Base-by-base conservation (phyloP, 2,797 vertebrate species). In the Acanthopagrus latus region DNA sequence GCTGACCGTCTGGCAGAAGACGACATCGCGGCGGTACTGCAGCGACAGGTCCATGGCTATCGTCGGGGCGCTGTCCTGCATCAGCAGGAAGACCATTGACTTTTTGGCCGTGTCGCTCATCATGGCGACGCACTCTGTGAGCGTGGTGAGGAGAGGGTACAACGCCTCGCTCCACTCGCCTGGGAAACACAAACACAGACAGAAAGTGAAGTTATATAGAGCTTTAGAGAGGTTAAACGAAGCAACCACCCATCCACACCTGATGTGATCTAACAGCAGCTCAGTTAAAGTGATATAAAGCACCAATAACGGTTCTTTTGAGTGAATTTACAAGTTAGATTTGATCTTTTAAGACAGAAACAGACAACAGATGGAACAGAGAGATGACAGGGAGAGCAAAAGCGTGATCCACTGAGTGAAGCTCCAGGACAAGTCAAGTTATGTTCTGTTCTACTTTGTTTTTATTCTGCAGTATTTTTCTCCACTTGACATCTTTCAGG, bases 61-160 rank as follows among this genome's bases (percentile, higher is more conserved):
- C 21, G 98, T 99, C 0, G 98, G 97, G 2, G 98, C 97, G 0
- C 95, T 96, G 93, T 99, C 98, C 94, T 99, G 98, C 98, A 99
- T 99, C 76, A 99, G 95, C 75, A 99, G 92, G 90, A 99, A 99
- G 58, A 98, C 97, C 98, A 99, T 97, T 50, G 98, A 97, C 93
- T 97, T 97, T 88, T 98, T 98, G 82, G 97, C 98, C 86, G 97
- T 97, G 95, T 99, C 97, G 2, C 97, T 97, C 98, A 99, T 99
- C 98, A 99, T 91, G 71, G 98, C 86, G 93, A 96, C 91, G 93
- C 98, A 4, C 96, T 99, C 97, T 0, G 96, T 97, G 70, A 99
- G 97, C 0, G 98, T 99, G 78, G 97, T 98, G 92, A 99, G 95
- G 87, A 99, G 94, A 0, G 98, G 98, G 87, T 98, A 99, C 70